Conservation (phyloP, 92 coral and sea anemone species). For the Parazoanthus darwini region DNA sequence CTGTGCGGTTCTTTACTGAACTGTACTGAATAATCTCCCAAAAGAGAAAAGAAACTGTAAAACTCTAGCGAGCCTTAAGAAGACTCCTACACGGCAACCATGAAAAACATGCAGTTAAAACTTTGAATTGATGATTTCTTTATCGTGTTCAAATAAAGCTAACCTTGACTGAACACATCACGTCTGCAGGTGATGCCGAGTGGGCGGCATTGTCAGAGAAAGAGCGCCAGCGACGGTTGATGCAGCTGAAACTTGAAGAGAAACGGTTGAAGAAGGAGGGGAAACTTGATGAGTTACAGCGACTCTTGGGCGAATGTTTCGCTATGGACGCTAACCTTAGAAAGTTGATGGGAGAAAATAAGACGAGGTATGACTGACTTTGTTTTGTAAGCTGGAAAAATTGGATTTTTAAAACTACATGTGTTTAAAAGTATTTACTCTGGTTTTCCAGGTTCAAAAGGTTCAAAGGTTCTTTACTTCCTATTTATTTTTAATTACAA, state of each 20-base stretch:
- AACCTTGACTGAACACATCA: not conserved
- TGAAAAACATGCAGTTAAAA: no score
- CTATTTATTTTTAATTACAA: no score
- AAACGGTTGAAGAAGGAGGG: slow-evolving; percentile 86
- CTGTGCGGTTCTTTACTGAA: not conserved
- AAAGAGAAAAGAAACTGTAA: no score
- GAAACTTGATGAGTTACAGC: slow-evolving; percentile 87
- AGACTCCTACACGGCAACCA: no score
- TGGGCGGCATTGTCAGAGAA: slow-evolving; percentile 90
- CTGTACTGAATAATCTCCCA: not conserved
- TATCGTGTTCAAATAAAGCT: no score
- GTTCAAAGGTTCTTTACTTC: no score
- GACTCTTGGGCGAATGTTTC: slow-evolving; percentile 88
- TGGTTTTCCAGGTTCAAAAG: not conserved
- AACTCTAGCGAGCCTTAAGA: no score
- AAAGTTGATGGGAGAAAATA: slow-evolving; percentile 93
- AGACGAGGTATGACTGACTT: slow-evolving; percentile 68
- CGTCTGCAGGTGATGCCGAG: slow-evolving; percentile 79
- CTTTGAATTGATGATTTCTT: no score
- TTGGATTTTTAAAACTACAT: no score
- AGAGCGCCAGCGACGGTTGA: slow-evolving; percentile 87
- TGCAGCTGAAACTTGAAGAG: slow-evolving; percentile 89
- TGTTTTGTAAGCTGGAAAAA: not conserved
- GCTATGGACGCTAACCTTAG: slow-evolving; percentile 92
- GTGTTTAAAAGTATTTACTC: not conserved